These are phyloP conservation scores for Lasioglossum pauxillum DNA, from an alignment of 2,888 invertebrate species.

Conservation along the genomic window DNA sequence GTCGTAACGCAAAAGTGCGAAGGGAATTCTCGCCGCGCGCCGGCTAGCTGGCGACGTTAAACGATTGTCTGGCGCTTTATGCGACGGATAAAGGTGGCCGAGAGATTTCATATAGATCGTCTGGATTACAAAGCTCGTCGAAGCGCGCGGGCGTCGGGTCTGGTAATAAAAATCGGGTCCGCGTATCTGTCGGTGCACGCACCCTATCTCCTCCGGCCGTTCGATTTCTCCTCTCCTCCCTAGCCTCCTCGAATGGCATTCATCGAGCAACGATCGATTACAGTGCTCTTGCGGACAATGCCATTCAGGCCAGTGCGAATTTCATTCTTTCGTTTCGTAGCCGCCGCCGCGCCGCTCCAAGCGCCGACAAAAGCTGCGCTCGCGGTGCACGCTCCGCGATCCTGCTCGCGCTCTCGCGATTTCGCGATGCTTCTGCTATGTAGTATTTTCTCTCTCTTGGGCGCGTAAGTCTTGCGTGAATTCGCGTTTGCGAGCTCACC, in stretches of 20 bases:
- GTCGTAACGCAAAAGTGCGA: neutral
- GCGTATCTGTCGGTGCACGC: conserved; percentile 69
- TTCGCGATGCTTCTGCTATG: conserved; percentile 54
- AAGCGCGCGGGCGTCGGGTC: conserved; percentile 40
- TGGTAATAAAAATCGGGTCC: conserved; percentile 72
- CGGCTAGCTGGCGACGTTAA: conserved; percentile 28
- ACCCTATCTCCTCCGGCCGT: conserved; percentile 43
- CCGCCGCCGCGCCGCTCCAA: conserved; percentile 22
- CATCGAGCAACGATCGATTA: conserved; percentile 71
- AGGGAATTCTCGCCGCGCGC: neutral
- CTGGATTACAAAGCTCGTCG: conserved; percentile 68
- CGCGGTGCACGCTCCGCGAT: conserved; percentile 26
- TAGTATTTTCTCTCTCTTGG: conserved; percentile 17
- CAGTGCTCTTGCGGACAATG: conserved; percentile 67
- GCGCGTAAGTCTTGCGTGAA: conserved; percentile 68
- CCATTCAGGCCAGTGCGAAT: conserved; percentile 67
- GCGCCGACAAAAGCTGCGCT: conserved; percentile 63
- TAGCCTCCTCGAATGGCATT: conserved; percentile 55
- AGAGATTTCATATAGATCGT: conserved; percentile 64
- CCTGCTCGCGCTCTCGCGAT: neutral
- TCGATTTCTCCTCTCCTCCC: conserved; percentile 42
- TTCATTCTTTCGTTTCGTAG: conserved; percentile 68
- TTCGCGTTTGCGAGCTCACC: conserved; percentile 43
- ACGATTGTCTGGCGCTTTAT: conserved; percentile 57
- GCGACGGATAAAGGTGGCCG: conserved; percentile 44